Base-by-base conservation (phyloP, 2,888 invertebrate genomes). In the Ceramica pisi region DNA sequence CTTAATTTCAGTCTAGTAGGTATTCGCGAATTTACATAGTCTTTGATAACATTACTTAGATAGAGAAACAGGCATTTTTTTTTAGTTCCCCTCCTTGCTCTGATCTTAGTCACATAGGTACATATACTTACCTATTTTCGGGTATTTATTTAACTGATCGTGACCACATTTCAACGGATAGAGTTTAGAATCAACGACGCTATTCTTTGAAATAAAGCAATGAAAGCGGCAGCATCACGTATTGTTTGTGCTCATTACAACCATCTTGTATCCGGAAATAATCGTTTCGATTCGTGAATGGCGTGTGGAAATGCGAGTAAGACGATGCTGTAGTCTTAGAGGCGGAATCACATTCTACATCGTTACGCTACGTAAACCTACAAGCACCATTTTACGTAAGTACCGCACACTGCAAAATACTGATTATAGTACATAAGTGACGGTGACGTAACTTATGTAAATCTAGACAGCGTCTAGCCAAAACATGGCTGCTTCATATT, bases 221-320 rank as follows among this genome's bases (percentile, higher is more conserved):
- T 44, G 14, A 68, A 76, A 59, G 59, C 44, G 21, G 38, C 46
- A 48, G 41, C 62, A 26, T 70, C 62, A 21, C 46, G 41, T 57
- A 76, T 61, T 65, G 46, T 67, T 61, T 64, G 74, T 74, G 74
- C 63, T 79, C 55, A 72, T 79, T 79, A 77, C 41, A 50, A 56
- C 5, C 53, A 55, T 55, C 61, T 74, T 38, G 77, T 46, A 74
- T 63, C 66, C 67, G 63, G 80, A 73, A 63, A 73, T 79, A 67
- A 57, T 72, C 35, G 59, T 72, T 53, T 62, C 51, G 71, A 71
- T 64, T 64, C 26, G 59, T 73, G 74, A 79, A 79, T 74, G 63
- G 77, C 80, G 63, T 77, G 80, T 79, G 63, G 77, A 55, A 79
- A 79, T 79, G 80, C 59, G 74, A 79, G 59, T 79, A 64, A 73